Conservation (phyloP, 2,797 vertebrate genomes). For the Morelia viridis region DNA sequence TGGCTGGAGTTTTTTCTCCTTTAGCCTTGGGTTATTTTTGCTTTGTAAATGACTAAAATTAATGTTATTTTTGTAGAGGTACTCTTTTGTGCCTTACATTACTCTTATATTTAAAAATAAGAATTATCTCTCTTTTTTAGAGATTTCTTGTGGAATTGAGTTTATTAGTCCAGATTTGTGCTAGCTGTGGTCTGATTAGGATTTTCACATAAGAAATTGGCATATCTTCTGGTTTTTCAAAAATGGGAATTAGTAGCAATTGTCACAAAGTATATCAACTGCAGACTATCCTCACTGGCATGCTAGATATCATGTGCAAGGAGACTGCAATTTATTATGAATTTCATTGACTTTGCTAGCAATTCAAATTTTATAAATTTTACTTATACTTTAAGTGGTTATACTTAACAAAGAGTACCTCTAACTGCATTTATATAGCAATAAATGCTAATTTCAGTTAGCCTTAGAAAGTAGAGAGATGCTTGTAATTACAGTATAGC, state of each 20-base stretch:
- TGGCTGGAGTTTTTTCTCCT: rapidly evolving
- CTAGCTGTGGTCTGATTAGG: conserved; percentile 44
- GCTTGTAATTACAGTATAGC: conserved; percentile 59
- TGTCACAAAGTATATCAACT: background rate
- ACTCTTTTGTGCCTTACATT: background rate
- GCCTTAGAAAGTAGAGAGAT: conserved; percentile 50
- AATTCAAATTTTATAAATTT: conserved; percentile 40
- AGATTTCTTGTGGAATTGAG: background rate
- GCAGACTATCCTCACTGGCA: background rate
- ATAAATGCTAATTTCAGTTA: conserved; percentile 48
- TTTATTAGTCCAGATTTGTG: rapidly evolving
- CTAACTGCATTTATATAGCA: conserved; percentile 61
- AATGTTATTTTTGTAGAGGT: conserved; percentile 31
- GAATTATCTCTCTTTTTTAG: background rate
- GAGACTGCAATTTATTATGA: rapidly evolving
- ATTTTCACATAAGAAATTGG: conserved; percentile 47
- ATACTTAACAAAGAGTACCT: conserved; percentile 38
- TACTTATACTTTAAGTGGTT: conserved; percentile 21
- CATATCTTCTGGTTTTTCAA: conserved; percentile 55
- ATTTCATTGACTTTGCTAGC: conserved; percentile 9
- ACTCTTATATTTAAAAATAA: background rate
- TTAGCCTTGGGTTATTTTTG: background rate
- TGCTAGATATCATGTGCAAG: background rate
- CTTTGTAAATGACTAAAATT: background rate
- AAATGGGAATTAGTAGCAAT: conserved; percentile 3